Evolutionary conservation across 2,113 vertebrate species (phyloP).

Genomic region (Charadrius vociferus): DNA sequence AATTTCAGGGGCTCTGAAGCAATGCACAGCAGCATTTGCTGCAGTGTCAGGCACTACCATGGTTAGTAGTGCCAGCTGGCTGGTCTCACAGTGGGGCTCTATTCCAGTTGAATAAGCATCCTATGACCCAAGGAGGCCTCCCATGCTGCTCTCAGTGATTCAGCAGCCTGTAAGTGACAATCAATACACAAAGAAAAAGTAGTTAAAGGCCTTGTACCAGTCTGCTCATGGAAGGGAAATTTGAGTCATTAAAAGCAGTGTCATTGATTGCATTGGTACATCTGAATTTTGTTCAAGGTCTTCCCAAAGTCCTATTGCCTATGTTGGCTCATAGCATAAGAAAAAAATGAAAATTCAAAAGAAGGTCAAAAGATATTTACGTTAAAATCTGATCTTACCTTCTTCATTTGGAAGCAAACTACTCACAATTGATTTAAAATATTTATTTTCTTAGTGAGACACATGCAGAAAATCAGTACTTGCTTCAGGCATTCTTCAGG

Average conservation of each 20-base stretch:
- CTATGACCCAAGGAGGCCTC: neutral
- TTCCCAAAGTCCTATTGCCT: neutral
- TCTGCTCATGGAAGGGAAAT: neutral
- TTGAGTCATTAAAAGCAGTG: neutral
- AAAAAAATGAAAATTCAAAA: neutral
- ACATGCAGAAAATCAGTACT: neutral
- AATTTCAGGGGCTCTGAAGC: neutral
- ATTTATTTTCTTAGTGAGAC: neutral
- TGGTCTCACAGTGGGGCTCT: fast-evolving
- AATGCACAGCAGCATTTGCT: neutral
- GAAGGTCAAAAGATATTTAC: neutral
- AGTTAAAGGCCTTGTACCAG: neutral
- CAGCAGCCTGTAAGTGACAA: neutral
- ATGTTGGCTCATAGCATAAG: neutral
- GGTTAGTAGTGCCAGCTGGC: neutral
- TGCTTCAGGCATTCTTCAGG: neutral
- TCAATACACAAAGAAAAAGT: neutral
- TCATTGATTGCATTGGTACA: neutral
- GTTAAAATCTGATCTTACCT: neutral
- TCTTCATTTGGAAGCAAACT: neutral
- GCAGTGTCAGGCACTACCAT: neutral
- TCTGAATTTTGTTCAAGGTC: neutral
- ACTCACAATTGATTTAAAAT: neutral
- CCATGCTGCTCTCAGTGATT: neutral
- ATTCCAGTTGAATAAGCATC: neutral